Base-by-base conservation (phyloP, 1,140 invertebrate genomes). In the Wasmannia auropunctata region DNA sequence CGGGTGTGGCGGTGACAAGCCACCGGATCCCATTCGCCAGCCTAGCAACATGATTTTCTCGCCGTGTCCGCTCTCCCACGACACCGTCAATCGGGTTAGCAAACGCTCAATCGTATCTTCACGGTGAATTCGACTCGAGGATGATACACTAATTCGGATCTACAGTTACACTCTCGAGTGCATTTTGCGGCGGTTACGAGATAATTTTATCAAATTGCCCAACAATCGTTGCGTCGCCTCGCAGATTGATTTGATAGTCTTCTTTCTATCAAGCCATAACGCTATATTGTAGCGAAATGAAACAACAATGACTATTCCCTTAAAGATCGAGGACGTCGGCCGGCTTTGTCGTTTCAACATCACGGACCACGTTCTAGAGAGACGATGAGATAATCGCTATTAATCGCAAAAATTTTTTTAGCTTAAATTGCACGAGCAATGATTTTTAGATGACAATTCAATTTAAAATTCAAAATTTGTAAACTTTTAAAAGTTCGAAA, bases 61-160 rank as follows among this genome's bases (percentile, higher is more conserved):
- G 6, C 31, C 81, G 5, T 93, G 93, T 80, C 93, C 95, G 10
- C 60, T 93, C 5, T 86, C 92, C 31, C 85, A 91, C 56, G 94
- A 95, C 74, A 95, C 95, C 40, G 76, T 92, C 34, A 90, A 95
- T 80, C 83, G 86, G 76, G 94, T 95, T 90, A 85, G 87, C 10
- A 14, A 56, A 69, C 31, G 46, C 60, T 10, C 7, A 69, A n/a
- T 80, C 16, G 43, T 31, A 51, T 5, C 22, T 51, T 51, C 76
- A 25, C 43, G 31, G n/a, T 69, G 46, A 28, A 54, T 65, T 49
- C 8, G 60, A 65, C 25, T 37, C 22, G 22, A 37, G 25, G 43
- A 80, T 67, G 43, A 54, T 34, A 40, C 58, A 40, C 31, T 80
- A 69, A 80, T 54, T 80, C 16, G 43, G 16, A 2, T 65, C 43